Conservation (phyloP, 2,888 invertebrate genomes). For the Lithodes maja region DNA sequence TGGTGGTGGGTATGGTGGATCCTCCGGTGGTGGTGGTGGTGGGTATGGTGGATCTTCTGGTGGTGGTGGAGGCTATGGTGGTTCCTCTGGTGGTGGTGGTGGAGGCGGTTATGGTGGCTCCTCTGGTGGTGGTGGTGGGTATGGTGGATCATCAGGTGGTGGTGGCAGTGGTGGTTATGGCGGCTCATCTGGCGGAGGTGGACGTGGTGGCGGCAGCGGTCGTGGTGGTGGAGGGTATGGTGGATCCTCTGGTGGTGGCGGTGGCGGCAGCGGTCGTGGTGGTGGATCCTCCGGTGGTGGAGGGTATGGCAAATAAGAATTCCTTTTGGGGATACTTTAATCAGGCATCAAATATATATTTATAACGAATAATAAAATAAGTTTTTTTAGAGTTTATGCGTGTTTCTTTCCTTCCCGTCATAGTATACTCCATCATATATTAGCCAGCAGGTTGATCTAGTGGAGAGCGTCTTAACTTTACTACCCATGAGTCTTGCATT, state of each 20-base stretch:
- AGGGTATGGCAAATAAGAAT: not conserved
- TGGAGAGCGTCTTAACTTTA: too few relatives aligned
- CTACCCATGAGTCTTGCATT: too few relatives aligned
- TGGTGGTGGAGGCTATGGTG: slow-evolving; percentile 8
- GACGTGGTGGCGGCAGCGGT: not conserved
- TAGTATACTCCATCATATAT: too few relatives aligned
- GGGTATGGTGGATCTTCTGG: not conserved
- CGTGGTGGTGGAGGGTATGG: not conserved
- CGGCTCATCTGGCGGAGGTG: not conserved
- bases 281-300: not conserved
- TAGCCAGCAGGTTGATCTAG: too few relatives aligned
- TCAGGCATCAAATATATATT: too few relatives aligned
- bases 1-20: not conserved
- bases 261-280: not conserved
- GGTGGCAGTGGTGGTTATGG: not conserved
- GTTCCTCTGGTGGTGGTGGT: not conserved
- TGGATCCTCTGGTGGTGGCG: not conserved
- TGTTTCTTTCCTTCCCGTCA: too few relatives aligned
- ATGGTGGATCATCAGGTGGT: not conserved
- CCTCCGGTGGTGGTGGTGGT: not conserved
- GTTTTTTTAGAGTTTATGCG: too few relatives aligned
- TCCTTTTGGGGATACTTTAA: too few relatives aligned
- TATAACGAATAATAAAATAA: too few relatives aligned
- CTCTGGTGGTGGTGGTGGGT: not conserved
- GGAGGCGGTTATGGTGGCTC: not conserved